These are phyloP conservation scores for Anolis apletophallus DNA, from an alignment of 2,797 vertebrate genomes.

Conservation along the genomic window DNA sequence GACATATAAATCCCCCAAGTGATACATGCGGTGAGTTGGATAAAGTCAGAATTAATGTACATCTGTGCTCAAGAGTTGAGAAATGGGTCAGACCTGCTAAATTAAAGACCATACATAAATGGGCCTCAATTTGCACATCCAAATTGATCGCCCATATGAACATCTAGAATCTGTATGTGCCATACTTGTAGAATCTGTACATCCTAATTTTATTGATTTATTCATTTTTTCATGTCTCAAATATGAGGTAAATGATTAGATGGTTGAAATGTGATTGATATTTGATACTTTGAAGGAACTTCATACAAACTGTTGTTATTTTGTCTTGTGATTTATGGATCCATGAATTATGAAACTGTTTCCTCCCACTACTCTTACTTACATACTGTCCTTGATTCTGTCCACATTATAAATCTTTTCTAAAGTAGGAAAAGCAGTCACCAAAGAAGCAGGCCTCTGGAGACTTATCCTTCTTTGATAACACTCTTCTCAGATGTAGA, in stretches of 20 bases:
- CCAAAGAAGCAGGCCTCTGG: no score
- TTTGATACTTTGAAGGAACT: neutral
- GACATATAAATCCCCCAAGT: neutral
- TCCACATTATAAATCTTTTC: no score
- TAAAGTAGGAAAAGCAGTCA: no score
- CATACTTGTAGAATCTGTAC: no score
- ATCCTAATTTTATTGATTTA: neutral
- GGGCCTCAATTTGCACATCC: neutral
- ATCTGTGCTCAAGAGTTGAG: neutral
- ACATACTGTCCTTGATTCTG: neutral
- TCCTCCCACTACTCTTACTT: neutral
- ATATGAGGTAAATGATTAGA: neutral
- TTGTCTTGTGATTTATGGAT: neutral
- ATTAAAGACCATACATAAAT: neutral
- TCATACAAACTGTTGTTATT: neutral
- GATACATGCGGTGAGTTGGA: constrained; percentile 5
- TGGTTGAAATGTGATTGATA: neutral
- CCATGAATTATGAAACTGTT: neutral
- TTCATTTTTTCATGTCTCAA: neutral
- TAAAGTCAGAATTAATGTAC: constrained; percentile 16
- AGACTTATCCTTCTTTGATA: no score
- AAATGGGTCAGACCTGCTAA: neutral
- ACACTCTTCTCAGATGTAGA: no score
- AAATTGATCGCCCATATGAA: no score
- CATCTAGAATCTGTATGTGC: no score